These are phyloP conservation scores for Gymnogyps californianus DNA, from an alignment of 2,113 vertebrate genomes.

Conservation along the genomic window DNA sequence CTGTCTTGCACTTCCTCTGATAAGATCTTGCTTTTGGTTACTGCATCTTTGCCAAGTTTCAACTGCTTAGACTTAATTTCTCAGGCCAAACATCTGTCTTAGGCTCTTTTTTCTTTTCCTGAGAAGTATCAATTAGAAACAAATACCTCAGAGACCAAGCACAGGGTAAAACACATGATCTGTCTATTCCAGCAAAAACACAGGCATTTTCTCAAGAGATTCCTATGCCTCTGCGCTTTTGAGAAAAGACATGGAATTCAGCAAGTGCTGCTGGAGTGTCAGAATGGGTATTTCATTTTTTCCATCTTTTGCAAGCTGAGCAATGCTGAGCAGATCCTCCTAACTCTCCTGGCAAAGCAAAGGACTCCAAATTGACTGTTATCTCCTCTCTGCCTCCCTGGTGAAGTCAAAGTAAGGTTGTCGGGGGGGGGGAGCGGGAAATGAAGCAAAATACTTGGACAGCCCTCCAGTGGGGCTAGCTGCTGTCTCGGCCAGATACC, in stretches of 20 bases:
- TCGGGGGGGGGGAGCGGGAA: background rate
- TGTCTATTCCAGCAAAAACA: background rate
- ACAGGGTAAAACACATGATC: background rate
- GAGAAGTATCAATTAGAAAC: background rate
- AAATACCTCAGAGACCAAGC: background rate
- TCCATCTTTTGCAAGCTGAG: background rate
- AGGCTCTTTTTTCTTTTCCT: background rate
- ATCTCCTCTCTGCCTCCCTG: background rate
- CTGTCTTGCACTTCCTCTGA: background rate
- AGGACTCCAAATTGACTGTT: background rate
- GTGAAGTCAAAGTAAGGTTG: background rate
- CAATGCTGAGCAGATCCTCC: background rate
- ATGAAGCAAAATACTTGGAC: background rate
- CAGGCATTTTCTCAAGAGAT: background rate
- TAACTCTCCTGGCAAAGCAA: background rate
- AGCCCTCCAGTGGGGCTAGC: background rate
- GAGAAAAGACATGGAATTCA: background rate
- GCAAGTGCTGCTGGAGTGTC: background rate
- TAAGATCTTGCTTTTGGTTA: background rate
- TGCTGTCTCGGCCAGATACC: background rate
- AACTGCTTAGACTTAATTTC: background rate
- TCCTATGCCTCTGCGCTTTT: background rate
- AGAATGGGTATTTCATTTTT: background rate
- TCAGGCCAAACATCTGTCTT: background rate
- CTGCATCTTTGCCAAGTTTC: background rate